Base-by-base conservation (phyloP, 1,140 invertebrate species). In the Archivesica marissinica region DNA sequence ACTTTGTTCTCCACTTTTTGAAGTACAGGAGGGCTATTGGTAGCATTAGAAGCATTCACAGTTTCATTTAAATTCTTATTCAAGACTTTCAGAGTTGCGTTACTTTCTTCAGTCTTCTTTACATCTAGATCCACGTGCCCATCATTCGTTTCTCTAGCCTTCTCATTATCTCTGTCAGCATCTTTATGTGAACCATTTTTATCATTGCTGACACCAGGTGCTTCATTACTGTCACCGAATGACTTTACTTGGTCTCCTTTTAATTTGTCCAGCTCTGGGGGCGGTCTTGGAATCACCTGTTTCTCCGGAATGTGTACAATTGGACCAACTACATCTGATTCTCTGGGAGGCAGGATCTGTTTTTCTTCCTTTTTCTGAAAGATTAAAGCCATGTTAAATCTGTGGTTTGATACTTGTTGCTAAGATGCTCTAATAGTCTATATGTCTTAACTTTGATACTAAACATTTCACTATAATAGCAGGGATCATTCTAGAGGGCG, bases 1-100 rank as follows among this genome's bases (percentile, higher is more conserved):
- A 89, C 86, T 78, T 88, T 90, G 66, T 90, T 89, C 50, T 89
- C 82, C 23, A 87, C 50, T 59, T 85, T 76, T 83, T 85, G 85
- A 17, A 76, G n/a, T 20, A 83, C 81, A 41, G 61, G 78, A 75
- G 50, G 80, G 30, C 82, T 33, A 76, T 28, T 28, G 38, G 78
- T 85, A n/a, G 33, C 66, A 41, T 79, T 59, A 6, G 35, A 38
- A 23, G 28, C 23, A 64, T 77, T 76, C 35, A 39, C 41, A 30
- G 30, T 15, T 64, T 59, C 28, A 75, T 59, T 61, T n/a, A 17
- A 23, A 72, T 66, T 78, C 38, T 33, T 70, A 17, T n/a, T 33
- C 11, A 30, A 25, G 0, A 28, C 25, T 41, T 47, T 50, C 3
- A 13, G 2, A 7, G 68, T 68, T 68, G 11, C n/a, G 30, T 50